phyloP scores from a whole-genome alignment of 1,140 invertebrate species.

The Drosophila watanabei region DNA sequence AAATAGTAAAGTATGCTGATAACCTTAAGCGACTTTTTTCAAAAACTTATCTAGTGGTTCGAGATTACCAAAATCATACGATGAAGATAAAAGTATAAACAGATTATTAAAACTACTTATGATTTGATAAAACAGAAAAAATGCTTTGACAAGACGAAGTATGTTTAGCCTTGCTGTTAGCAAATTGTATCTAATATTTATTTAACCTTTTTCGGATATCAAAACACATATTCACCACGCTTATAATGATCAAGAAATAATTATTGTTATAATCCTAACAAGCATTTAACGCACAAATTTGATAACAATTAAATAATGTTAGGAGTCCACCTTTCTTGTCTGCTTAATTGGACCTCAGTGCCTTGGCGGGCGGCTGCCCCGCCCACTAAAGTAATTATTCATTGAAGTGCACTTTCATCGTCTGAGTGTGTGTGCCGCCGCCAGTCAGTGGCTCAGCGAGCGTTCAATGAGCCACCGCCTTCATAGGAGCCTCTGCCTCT shows the following conservation, averaged over 20 bases:
- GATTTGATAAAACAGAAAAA: neutral
- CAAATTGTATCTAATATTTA: no score
- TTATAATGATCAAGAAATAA: neutral
- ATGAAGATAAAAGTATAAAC: neutral
- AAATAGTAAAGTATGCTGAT: neutral
- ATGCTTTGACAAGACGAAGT: neutral
- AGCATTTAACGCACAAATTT: neutral
- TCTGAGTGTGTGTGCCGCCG: slow-evolving; percentile 8
- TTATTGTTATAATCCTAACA: neutral
- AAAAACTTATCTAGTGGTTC: neutral
- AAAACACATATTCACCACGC: neutral
- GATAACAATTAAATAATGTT: neutral
- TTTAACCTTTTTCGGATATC: no score
- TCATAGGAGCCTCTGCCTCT: neutral
- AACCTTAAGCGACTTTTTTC: neutral
- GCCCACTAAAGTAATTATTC: slow-evolving; percentile 40
- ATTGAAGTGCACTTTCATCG: slow-evolving; percentile 55
- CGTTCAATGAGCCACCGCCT: slow-evolving; percentile 5
- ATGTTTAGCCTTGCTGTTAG: neutral
- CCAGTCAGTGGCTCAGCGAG: neutral
- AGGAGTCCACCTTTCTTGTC: slow-evolving; percentile 2
- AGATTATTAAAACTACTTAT: neutral
- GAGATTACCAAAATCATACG: neutral
- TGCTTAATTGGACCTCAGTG: neutral
- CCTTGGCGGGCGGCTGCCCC: neutral